Evolutionary conservation across 2,797 vertebrate genomes (phyloP), one percentile per base, ranked within the genome.

Genomic region (Apogon hyalosoma): DNA sequence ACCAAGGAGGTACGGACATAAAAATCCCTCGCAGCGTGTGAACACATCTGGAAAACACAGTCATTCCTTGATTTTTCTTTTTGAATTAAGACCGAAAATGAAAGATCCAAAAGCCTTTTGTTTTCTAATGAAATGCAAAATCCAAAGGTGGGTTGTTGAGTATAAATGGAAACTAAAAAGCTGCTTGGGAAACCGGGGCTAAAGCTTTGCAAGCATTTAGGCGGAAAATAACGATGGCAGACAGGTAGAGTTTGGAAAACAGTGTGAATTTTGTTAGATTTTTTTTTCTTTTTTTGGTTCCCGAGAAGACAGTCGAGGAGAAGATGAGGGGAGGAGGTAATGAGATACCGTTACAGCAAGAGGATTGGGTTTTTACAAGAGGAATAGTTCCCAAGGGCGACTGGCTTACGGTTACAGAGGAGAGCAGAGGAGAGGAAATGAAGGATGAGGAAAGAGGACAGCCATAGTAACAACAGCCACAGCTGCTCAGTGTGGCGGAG

Each of bases 51-150:
- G 47, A 11, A 54, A 21, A 21, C n/a, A n/a, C 19, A 21, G 19
- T 21, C 19, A 2, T 21, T 21, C 19, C 19, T 21, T 3, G 19
- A 21, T 21, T 21, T 2, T 21, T 21, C 19, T 21, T 21, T 21
- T 21, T 21, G 19, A 21, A 21, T 21, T 66, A 14, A 57, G 40
- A 46, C 41, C 24, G 52, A 33, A 77, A 55, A 49, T 40, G 7
- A 64, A 24, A 41, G n/a, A 63, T 64, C 19, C 36, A 21, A 57
- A 62, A 54, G 40, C 39, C 47, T 61, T 60, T 38, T 63, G 36
- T 79, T 72, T 64, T 64, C 43, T 65, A 59, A 75, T 59, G 18
- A 80, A 68, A 75, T 83, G 58, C 59, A 80, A 75, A 83, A 73
- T 56, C 58, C 51, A 72, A 54, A 68, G 41, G 52, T 75, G 51